These are phyloP conservation scores for Lissonota sp. DNA, from an alignment of 2,888 invertebrate genomes.

Conservation along the genomic window DNA sequence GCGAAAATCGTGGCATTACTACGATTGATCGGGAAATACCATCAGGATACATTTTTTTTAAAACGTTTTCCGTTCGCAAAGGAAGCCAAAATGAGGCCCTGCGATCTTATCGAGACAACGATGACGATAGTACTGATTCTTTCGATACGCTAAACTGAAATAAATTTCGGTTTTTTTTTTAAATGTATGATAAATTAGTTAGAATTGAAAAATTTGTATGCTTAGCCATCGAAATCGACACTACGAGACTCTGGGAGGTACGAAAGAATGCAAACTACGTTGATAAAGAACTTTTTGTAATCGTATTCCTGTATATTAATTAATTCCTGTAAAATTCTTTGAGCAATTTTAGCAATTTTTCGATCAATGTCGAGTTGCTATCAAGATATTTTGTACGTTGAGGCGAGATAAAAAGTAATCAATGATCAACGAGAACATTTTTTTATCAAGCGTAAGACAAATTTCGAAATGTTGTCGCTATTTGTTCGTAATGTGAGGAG, in stretches of 20 bases:
- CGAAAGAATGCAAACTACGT: constrained; percentile 5
- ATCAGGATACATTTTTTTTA: background rate
- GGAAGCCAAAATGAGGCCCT: constrained; percentile 16
- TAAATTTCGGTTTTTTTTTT: constrained; percentile 34
- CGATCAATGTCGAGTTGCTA: constrained; percentile 49
- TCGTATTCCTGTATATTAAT: constrained; percentile 62
- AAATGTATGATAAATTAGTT: background rate
- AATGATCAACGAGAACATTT: constrained; percentile 14
- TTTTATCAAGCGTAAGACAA: background rate
- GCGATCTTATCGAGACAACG: constrained; percentile 39
- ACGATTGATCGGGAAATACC: background rate
- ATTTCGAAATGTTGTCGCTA: constrained; percentile 47
- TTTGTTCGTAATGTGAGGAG: constrained; percentile 14
- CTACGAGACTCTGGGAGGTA: constrained; percentile 6
- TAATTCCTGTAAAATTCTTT: constrained; percentile 59
- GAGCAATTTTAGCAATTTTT: constrained; percentile 62
- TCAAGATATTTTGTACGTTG: constrained; percentile 53
- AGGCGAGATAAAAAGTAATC: constrained; percentile 46
- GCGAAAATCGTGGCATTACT: background rate
- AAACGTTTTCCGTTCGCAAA: background rate
- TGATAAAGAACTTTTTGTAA: constrained; percentile 61
- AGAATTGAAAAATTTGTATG: background rate
- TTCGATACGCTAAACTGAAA: constrained; percentile 31
- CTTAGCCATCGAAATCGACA: constrained; percentile 18
- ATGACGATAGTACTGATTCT: constrained; percentile 28